A percentile compares a stretch with the other conserved stretches of the same genome.
These are phyloP conservation scores for Centroberyx gerrardi DNA, from an alignment of 2,797 vertebrate species.

Conservation along the genomic window DNA sequence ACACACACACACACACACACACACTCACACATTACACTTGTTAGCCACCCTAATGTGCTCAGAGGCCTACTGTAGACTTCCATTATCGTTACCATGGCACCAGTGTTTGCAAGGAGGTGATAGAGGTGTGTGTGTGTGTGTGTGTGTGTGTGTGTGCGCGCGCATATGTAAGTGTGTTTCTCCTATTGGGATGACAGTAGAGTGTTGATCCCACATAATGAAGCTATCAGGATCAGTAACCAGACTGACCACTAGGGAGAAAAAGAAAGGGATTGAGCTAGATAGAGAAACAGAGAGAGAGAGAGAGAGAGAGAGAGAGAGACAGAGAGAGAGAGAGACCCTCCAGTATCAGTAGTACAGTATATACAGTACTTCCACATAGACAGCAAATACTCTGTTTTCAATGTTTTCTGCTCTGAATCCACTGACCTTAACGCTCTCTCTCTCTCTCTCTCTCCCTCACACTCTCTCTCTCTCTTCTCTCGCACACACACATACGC, in stretches of 20 bases:
- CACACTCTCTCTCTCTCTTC: background rate
- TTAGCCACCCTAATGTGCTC: conserved; percentile 57
- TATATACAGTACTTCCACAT: background rate
- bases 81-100: conserved; percentile 62
- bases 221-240: too few species aligned
- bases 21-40: conserved; percentile 53
- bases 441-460: too few species aligned
- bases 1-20: conserved; percentile 34
- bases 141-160: conserved; percentile 20
- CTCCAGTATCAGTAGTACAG: background rate
- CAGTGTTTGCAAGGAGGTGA: conserved; percentile 44
- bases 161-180: conserved; percentile 10
- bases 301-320: background rate
- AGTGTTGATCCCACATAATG: too few species aligned
- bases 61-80: conserved; percentile 40
- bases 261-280: background rate
- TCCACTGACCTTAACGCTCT: background rate
- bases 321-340: background rate
- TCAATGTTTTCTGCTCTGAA: background rate
- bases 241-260: background rate
- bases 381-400: background rate
- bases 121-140: conserved; percentile 5
- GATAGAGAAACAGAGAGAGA: background rate
- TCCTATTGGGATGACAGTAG: background rate
- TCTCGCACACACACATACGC: conserved; percentile 1